Conservation (phyloP, 2,113 vertebrate species). For the Elgaria multicarinata region DNA sequence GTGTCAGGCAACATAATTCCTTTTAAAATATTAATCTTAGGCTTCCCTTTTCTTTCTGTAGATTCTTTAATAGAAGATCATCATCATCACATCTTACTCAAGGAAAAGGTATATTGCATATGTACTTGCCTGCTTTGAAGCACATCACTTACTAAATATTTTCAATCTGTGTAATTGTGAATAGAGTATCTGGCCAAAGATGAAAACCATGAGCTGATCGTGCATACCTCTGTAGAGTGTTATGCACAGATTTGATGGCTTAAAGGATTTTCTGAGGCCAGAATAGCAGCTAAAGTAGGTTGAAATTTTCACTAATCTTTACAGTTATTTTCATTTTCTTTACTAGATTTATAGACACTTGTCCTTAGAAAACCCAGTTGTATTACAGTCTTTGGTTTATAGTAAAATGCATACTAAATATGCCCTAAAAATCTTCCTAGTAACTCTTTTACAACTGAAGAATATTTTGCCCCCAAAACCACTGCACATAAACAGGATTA, state of each 20-base stretch:
- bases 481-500: background rate
- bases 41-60: conserved; percentile 1
- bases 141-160: background rate
- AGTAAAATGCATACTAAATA: background rate
- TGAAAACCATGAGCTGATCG: conserved; percentile 78
- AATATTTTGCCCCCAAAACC: conserved; percentile 5
- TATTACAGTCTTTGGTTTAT: background rate
- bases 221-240: conserved; percentile 36
- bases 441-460: background rate
- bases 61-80: conserved; percentile 3
- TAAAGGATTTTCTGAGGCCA: conserved; percentile 87
- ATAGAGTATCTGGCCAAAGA: conserved; percentile 74
- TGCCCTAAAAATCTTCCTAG: background rate
- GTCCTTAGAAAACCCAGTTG: conserved; percentile 7
- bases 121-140: background rate
- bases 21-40: background rate
- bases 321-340: background rate
- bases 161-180: background rate
- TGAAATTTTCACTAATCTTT: background rate
- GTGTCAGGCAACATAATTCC: background rate
- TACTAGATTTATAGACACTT: conserved; percentile 1
- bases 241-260: conserved; percentile 74
- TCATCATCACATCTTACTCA: background rate
- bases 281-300: conserved; percentile 19
- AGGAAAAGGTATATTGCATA: conserved; percentile 37